Evolutionary conservation across 2,113 vertebrate species (phyloP), one percentile per base, ranked within the genome.

Genomic region (Nanger granti): DNA sequence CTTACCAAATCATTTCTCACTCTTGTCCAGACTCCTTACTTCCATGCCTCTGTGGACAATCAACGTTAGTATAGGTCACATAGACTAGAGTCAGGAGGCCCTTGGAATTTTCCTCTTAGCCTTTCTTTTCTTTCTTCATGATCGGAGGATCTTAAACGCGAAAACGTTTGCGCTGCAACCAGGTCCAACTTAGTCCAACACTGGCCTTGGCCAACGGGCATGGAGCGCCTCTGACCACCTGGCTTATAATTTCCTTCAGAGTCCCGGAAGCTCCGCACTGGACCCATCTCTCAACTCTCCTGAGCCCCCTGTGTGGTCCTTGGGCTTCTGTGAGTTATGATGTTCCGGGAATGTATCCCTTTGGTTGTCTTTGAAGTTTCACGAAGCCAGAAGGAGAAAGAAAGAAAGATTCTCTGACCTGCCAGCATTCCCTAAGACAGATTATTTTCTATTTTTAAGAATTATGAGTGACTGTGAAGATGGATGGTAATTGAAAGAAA

Each of bases 361-460:
- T 89, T 55, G 84, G 66, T 80, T 44, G 26, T 18, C 24, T 55
- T 73, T 94, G 85, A 87, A 86, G n/a, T 13, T 47, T 95, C 85
- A 69, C 10, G 54, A 28, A 87, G 26, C 62, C 86, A 89, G 11
- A 66, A 83, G 17, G 3, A 86, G 6, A 8, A 89, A 9, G 29
- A 41, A 83, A 44, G 26, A 89, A 83, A 59, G n/a, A 64, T 64
- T 2, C 49, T 89, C 11, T 94, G 82, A 93, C 54, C 80, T 47
- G 37, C 34, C 52, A 64, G 14, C 2, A 57, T 49, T 80, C 60
- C 18, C 44, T 62, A 52, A 55, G 8, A 87, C 59, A 93, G 34
- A 28, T 54, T 88, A 4, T 84, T 64, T 94, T 31, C 80, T 94
- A 52, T 80, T 64, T 95, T 93, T 94, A 85, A 95, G 66, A 93